Conservation (phyloP, 2,113 vertebrate genomes). For the Todiramphus chloris region DNA sequence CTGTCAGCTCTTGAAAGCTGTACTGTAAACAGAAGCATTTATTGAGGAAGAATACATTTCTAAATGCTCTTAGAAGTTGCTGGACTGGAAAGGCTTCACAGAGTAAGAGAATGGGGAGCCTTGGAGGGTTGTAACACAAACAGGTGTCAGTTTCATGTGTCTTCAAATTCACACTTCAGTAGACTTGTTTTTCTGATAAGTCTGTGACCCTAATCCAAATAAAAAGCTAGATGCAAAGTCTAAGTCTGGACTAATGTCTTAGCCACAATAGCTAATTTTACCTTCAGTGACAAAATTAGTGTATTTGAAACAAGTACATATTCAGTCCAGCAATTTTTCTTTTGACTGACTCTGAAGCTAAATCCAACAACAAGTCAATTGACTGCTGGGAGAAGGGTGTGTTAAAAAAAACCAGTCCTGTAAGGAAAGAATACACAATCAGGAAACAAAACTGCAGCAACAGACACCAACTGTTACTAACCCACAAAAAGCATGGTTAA, state of each 20-base stretch:
- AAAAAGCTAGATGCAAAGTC: background rate
- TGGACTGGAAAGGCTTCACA: conserved; percentile 5
- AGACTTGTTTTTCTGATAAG: conserved; percentile 18
- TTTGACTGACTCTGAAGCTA: background rate
- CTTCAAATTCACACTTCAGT: conserved; percentile 20
- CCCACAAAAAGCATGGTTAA: background rate
- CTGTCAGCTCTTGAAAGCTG: conserved; percentile 32
- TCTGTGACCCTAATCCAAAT: conserved; percentile 34
- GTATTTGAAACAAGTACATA: background rate
- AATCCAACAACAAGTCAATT: background rate
- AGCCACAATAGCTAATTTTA: background rate
- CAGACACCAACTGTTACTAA: background rate
- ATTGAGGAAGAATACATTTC: background rate
- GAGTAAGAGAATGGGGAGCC: background rate
- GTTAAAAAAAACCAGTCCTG: background rate
- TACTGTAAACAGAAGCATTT: conserved; percentile 13
- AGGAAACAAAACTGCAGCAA: background rate
- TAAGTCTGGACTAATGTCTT: background rate
- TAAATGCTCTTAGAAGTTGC: background rate
- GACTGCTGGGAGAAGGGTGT: accelerated
- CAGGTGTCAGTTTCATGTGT: background rate
- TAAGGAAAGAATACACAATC: background rate
- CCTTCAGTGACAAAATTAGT: background rate
- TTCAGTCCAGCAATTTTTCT: background rate
- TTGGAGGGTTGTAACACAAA: background rate